These are phyloP conservation scores for Solenodon paradoxus DNA, from an alignment of 2,113 vertebrate genomes.

Conservation along the genomic window DNA sequence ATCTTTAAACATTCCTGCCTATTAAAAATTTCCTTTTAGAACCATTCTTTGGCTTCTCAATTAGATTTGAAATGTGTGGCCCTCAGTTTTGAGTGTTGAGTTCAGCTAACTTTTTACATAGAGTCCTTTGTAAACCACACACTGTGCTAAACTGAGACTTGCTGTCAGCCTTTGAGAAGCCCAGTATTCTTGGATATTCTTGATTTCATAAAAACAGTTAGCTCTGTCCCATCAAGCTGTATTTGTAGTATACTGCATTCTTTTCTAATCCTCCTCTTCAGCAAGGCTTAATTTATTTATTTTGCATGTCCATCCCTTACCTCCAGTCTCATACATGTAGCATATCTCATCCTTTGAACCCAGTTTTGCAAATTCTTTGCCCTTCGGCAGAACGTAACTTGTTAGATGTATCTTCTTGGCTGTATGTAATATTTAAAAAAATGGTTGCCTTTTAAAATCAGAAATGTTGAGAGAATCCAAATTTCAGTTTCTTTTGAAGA, in stretches of 20 bases:
- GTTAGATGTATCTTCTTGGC: background rate
- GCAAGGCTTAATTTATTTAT: background rate
- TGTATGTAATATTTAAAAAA: background rate
- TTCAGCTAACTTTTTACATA: conserved; percentile 27
- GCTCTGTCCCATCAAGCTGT: background rate
- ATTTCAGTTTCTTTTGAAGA: conserved; percentile 24
- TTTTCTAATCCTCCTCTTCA: background rate
- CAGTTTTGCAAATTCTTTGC: conserved; percentile 3
- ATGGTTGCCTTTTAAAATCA: background rate
- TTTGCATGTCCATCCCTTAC: background rate
- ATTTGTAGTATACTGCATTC: background rate
- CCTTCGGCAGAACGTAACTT: background rate
- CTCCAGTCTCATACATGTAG: background rate
- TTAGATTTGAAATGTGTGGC: conserved; percentile 22
- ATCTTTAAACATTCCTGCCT: background rate
- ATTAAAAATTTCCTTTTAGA: conserved; percentile 28
- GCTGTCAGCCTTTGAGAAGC: background rate
- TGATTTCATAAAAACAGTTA: conserved; percentile 20
- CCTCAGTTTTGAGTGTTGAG: background rate
- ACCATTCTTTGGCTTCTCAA: background rate
- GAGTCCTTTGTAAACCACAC: background rate
- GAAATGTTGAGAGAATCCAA: background rate
- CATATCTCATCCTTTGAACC: background rate
- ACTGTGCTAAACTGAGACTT: background rate
- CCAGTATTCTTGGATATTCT: background rate